Evolutionary conservation across 2,797 vertebrate species (phyloP), one percentile per base, ranked within the genome.

Genomic region (Cynodonichthys magdalenae): DNA sequence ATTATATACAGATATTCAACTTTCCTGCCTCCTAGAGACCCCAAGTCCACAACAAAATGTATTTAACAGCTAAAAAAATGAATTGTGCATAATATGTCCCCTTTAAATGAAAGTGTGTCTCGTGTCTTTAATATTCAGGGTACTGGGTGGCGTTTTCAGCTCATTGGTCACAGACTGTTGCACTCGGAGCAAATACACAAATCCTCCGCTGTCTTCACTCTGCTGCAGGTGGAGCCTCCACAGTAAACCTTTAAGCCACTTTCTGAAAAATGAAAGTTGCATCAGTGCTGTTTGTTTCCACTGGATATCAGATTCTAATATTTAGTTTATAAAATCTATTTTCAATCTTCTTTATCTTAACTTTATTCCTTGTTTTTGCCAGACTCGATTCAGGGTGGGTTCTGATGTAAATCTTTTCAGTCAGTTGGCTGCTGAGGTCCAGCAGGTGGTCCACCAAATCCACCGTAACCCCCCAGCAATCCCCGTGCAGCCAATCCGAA

Each of bases 401-500:
- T 94, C 95, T 96, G 96, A 97, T 95, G 95, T 94, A 97, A 95
- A 96, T 96, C 95, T 96, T 96, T 95, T 92, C 92, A 97, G 96
- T 98, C 97, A 97, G 95, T 97, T 96, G 95, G 95, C 90, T 93
- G 95, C 94, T 94, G 90, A 89, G 93, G 85, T 95, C 95, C 96
- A 93, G 95, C 96, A 97, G 96, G 97, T 96, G 97, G 96, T 95
- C 95, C 95, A 89, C 92, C 93, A 96, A 98, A 97, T 97, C 95
- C 94, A 96, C 95, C 92, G 93, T 96, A 95, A 98, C 24, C 96
- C 96, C 92, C 72, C 88, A 42, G 85, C 87, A 88, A 88, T 88
- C 88, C 59, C 86, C 87, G 87, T 88, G 86, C 86, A 84, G 82
- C 88, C 90, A 88, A 91, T 90, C 88, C 83, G 83, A 80, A 78